Conservation (phyloP, 2,797 vertebrate species). For the Crocodylus rhombifer region DNA sequence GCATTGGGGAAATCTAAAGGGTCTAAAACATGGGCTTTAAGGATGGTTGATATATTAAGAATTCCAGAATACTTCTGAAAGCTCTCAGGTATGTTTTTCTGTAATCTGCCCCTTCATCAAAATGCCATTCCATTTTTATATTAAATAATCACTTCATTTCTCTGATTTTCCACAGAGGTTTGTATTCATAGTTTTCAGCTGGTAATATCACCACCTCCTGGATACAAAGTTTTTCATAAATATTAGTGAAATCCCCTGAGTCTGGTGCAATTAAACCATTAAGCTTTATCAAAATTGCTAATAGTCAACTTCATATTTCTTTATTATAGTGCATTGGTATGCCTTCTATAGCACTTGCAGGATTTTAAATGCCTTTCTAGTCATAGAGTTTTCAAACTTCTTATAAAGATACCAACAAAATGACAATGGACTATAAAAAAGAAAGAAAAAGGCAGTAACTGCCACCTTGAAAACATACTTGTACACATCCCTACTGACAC, state of each 20-base stretch:
- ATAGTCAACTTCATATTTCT: not conserved
- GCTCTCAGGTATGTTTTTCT: slow-evolving; percentile 22
- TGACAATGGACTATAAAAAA: not conserved
- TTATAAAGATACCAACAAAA: not conserved
- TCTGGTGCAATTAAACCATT: slow-evolving; percentile 32
- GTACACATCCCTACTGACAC: not conserved
- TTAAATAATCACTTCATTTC: slow-evolving; percentile 19
- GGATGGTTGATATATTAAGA: not conserved
- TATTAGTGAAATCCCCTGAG: slow-evolving; percentile 1
- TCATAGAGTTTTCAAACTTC: not conserved
- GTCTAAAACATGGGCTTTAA: not conserved
- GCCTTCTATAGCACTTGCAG: not conserved
- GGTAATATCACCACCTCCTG: slow-evolving; percentile 21
- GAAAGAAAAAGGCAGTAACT: not conserved
- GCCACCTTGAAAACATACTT: not conserved
- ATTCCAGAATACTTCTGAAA: not conserved
- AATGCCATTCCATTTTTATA: slow-evolving; percentile 14
- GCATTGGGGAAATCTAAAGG: not conserved
- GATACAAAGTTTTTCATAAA: slow-evolving; percentile 46
- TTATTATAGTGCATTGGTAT: not conserved
- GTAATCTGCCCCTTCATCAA: slow-evolving; percentile 11
- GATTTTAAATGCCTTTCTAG: too few species aligned
- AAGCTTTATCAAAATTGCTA: slow-evolving; percentile 10
- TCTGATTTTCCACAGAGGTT: slow-evolving; percentile 16
- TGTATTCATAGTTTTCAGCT: slow-evolving; percentile 21